phyloP scores from a whole-genome alignment of 2,888 invertebrate genomes.

The Junonia oenone region DNA sequence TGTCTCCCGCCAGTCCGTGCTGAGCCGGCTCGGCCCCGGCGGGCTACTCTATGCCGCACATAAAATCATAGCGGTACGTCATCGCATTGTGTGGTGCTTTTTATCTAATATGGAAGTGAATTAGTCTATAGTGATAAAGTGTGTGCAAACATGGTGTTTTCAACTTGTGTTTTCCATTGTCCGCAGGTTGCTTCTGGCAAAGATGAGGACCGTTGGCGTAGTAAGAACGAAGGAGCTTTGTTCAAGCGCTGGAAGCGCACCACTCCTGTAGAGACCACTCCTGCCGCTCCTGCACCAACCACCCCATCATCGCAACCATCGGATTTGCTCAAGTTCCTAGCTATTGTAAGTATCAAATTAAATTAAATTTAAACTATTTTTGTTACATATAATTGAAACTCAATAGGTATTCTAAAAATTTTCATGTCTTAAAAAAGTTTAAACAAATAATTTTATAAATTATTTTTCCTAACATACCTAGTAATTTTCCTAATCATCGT shows the following conservation, averaged over 20 bases:
- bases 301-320: slow-evolving; percentile 57
- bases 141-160: slow-evolving; percentile 49
- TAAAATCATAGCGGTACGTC: slow-evolving; percentile 77
- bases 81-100: slow-evolving; percentile 44
- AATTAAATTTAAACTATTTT: neutral
- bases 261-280: slow-evolving; percentile 46
- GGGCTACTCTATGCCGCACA: slow-evolving; percentile 72
- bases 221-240: slow-evolving; percentile 66
- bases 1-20: slow-evolving; percentile 71
- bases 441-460: neutral
- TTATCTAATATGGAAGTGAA: slow-evolving; percentile 39
- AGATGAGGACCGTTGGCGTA: slow-evolving; percentile 71
- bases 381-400: no score
- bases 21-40: slow-evolving; percentile 71
- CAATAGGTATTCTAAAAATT: no score
- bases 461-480: neutral
- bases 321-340: slow-evolving; percentile 84
- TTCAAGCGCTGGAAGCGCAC: slow-evolving; percentile 70
- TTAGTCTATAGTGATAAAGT: slow-evolving; percentile 38
- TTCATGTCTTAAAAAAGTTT: neutral
- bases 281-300: slow-evolving; percentile 41
- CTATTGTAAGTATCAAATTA: slow-evolving; percentile 83
- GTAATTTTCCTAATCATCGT: neutral
- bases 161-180: slow-evolving; percentile 65
- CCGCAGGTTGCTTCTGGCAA: slow-evolving; percentile 74